Percentiles rank a stretch among this genome's conserved stretches.
phyloP scores from a whole-genome alignment of 23 tunicate genomes.

The Trididemnum nubilum region DNA sequence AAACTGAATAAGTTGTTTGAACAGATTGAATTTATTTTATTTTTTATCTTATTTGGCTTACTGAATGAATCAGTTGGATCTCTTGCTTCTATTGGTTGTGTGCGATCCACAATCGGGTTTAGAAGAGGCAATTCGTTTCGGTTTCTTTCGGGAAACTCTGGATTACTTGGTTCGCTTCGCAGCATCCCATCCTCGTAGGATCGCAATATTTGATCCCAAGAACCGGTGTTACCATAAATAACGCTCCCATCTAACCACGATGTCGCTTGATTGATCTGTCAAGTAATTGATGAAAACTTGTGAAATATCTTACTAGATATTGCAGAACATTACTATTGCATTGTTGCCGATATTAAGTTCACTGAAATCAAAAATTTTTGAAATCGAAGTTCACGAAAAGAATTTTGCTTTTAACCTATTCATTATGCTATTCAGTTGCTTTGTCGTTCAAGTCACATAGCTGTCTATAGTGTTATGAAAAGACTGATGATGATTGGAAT shows the following conservation, averaged over 20 bases:
- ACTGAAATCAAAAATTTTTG: neutral
- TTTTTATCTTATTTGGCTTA: no score
- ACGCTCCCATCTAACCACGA: conserved; percentile 93
- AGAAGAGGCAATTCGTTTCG: conserved; percentile 56
- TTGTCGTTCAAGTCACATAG: no score
- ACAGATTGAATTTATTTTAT: no score
- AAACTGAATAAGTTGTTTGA: no score
- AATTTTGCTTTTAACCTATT: neutral
- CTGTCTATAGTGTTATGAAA: no score
- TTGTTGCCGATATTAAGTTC: no score
- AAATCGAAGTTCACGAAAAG: neutral
- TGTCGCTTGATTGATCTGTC: conserved; percentile 79
- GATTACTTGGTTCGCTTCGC: conserved; percentile 8
- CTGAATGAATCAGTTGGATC: conserved; percentile 65
- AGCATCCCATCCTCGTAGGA: conserved; percentile 62
- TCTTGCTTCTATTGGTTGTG: conserved; percentile 50
- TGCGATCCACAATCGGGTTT: conserved; percentile 66
- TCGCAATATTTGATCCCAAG: conserved; percentile 72
- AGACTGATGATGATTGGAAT: no score
- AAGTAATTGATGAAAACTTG: conserved; percentile 59
- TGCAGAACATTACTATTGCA: no score
- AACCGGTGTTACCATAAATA: conserved; percentile 81
- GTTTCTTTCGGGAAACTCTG: conserved; percentile 64
- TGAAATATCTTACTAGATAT: conserved; percentile 52
- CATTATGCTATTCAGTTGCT: no score